Evolutionary conservation across 2,797 vertebrate species (phyloP).

Genomic region (Hydrolagus colliei): DNA sequence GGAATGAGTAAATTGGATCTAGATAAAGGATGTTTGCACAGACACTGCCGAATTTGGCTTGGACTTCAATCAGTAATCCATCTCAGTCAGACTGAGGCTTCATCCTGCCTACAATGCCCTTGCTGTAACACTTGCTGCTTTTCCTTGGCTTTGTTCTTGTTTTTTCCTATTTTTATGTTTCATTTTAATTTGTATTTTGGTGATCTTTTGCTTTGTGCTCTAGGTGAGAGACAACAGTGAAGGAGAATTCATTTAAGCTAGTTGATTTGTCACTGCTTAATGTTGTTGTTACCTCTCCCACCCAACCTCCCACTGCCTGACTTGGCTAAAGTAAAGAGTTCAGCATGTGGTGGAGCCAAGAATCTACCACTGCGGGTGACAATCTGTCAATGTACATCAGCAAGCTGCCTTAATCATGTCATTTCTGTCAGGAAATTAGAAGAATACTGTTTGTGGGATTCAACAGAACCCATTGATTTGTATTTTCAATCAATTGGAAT

Average conservation of each 20-base stretch:
- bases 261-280: too few species aligned
- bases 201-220: neutral
- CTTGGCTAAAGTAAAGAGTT: neutral
- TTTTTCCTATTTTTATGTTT: neutral
- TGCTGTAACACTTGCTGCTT: neutral
- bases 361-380: neutral
- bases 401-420: neutral
- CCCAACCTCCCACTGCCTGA: neutral
- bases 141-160: neutral
- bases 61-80: slow-evolving; percentile 7
- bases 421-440: neutral
- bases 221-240: neutral
- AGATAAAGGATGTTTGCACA: neutral
- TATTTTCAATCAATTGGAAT: neutral
- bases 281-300: neutral
- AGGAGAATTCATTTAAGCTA: neutral
- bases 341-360: neutral
- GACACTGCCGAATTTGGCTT: neutral
- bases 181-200: neutral
- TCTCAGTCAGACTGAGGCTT: neutral
- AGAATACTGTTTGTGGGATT: neutral
- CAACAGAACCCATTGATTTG: neutral
- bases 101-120: neutral
- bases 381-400: neutral
- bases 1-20: neutral